Conservation (phyloP, 1,140 invertebrate genomes). For the Prorops nasuta region DNA sequence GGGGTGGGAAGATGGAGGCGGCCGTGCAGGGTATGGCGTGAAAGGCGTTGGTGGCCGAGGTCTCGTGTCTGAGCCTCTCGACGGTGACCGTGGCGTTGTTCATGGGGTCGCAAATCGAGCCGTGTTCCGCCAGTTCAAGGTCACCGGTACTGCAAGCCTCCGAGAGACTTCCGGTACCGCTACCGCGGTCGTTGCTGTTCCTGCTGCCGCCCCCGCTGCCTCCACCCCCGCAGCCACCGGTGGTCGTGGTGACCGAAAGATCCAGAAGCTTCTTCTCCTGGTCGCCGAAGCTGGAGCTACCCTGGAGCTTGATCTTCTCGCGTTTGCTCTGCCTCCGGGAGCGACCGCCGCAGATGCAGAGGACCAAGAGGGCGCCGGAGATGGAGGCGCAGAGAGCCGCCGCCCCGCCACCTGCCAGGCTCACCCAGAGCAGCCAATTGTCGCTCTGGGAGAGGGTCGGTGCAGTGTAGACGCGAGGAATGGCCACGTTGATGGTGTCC, state of each 20-base stretch:
- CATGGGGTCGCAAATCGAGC: conserved; percentile 46
- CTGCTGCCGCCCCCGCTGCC: background rate
- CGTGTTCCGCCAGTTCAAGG: conserved; percentile 57
- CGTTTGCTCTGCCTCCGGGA: conserved; percentile 55
- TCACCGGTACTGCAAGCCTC: conserved; percentile 57
- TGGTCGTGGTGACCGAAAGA: conserved; percentile 73
- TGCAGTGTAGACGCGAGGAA: conserved; percentile 68
- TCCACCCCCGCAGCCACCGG: conserved; percentile 55
- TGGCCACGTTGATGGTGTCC: conserved; percentile 68
- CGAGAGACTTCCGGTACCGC: conserved; percentile 57
- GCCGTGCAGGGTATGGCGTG: conserved; percentile 41
- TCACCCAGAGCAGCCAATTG: conserved; percentile 60
- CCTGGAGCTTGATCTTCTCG: conserved; percentile 66
- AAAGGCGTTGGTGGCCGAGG: conserved; percentile 30
- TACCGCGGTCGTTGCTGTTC: conserved; percentile 43
- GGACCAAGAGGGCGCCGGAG: conserved; percentile 54
- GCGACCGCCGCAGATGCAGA: conserved; percentile 60
- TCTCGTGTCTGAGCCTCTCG: conserved; percentile 62
- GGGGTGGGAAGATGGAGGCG: conserved; percentile 62
- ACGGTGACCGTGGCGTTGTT: conserved; percentile 71
- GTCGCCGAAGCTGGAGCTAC: conserved; percentile 77
- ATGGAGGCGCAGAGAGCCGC: conserved; percentile 55
- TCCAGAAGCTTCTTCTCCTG: conserved; percentile 82
- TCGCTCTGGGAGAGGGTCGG: conserved; percentile 65
- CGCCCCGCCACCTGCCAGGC: conserved; percentile 58